Evolutionary conservation across 2,113 vertebrate species (phyloP).

Genomic region (Hydrolagus affinis): DNA sequence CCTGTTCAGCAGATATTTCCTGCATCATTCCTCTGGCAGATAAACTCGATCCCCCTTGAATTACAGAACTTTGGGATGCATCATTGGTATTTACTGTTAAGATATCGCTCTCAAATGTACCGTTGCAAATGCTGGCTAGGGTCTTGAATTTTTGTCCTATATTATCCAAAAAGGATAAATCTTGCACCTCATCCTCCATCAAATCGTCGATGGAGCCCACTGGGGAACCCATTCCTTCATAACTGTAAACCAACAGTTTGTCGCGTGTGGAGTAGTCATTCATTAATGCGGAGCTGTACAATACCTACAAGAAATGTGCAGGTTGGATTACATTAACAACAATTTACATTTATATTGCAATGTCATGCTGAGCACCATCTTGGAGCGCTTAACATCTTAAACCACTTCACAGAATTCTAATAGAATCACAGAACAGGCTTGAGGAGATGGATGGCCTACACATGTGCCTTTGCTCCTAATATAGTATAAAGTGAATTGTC

Average conservation of each 20-base stretch:
- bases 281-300: too few species aligned
- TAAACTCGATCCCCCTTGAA: neutral
- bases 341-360: too few species aligned
- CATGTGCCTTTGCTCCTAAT: too few species aligned
- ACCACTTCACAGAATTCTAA: too few species aligned
- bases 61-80: rapidly evolving
- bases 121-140: slow-evolving; percentile 76
- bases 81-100: rapidly evolving
- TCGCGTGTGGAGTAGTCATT: slow-evolving; percentile 41
- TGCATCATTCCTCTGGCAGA: too few species aligned
- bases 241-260: slow-evolving; percentile 58
- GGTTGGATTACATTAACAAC: too few species aligned
- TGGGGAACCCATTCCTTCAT: slow-evolving; percentile 66
- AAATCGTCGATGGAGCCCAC: slow-evolving; percentile 77
- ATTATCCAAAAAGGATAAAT: slow-evolving; percentile 74
- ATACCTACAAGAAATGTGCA: neutral
- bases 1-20: too few species aligned
- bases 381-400: too few species aligned
- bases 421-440: too few species aligned
- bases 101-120: slow-evolving; percentile 39
- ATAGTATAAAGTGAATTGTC: too few species aligned
- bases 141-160: slow-evolving; percentile 83
- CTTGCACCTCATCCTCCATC: slow-evolving; percentile 62
- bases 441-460: too few species aligned
- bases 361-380: too few species aligned